These are phyloP conservation scores for Cydia strobilella DNA, from an alignment of 1,140 invertebrate genomes.

Conservation along the genomic window DNA sequence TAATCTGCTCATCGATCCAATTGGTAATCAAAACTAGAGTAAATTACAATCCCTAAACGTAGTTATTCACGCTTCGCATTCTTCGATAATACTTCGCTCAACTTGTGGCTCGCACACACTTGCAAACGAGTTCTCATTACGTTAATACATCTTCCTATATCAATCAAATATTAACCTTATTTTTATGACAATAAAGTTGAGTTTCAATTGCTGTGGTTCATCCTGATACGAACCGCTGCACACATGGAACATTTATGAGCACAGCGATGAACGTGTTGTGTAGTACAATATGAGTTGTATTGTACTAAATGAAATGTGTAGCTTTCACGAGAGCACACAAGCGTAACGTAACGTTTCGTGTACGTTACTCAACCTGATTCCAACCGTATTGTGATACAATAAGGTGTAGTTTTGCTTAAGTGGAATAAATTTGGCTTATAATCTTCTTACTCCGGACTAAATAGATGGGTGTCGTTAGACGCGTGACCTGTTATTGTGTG, in stretches of 20 bases:
- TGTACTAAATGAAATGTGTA: slow-evolving; percentile 79
- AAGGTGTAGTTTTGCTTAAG: slow-evolving; percentile 24
- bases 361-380: neutral
- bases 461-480: slow-evolving; percentile 65
- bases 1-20: slow-evolving; percentile 36
- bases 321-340: slow-evolving; percentile 76
- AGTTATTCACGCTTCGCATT: slow-evolving; percentile 78
- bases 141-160: slow-evolving; percentile 43
- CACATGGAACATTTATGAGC: slow-evolving; percentile 63
- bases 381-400: neutral
- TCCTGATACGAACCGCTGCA: slow-evolving; percentile 44
- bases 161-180: neutral
- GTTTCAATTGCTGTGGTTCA: slow-evolving; percentile 36
- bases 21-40: slow-evolving; percentile 61
- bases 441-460: slow-evolving; percentile 51
- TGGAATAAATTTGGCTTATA: slow-evolving; percentile 45
- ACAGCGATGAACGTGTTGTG: slow-evolving; percentile 70
- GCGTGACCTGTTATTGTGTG: slow-evolving; percentile 79
- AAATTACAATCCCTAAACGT: slow-evolving; percentile 76
- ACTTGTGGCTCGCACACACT: slow-evolving; percentile 64
- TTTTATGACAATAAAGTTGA: neutral
- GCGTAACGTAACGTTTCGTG: slow-evolving; percentile 58
- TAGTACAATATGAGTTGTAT: slow-evolving; percentile 76
- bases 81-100: slow-evolving; percentile 69
- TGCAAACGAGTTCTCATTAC: slow-evolving; percentile 65